A percentile compares a stretch with the other conserved stretches of the same genome.
These are phyloP conservation scores for Rafetus swinhoei DNA, from an alignment of 2,113 vertebrate species.

Conservation along the genomic window DNA sequence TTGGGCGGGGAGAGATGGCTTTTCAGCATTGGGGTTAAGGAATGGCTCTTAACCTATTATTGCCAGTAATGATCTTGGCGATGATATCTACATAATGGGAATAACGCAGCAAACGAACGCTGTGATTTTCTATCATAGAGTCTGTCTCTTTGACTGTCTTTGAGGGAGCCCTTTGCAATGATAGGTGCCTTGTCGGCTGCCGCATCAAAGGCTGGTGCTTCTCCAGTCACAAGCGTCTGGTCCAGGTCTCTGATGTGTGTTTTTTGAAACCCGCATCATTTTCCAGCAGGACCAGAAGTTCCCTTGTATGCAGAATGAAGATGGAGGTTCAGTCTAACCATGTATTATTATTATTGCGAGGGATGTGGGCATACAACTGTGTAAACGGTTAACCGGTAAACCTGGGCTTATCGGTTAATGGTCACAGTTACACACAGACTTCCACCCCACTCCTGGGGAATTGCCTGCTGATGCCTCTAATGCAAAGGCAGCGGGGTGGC, in stretches of 20 bases:
- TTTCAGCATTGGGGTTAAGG: constrained; percentile 48
- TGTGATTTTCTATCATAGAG: background rate
- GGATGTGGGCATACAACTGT: too few relatives aligned
- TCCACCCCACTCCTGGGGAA: too few relatives aligned
- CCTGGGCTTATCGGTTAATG: too few relatives aligned
- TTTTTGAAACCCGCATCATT: background rate
- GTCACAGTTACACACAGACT: too few relatives aligned
- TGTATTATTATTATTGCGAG: background rate
- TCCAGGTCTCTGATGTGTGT: background rate
- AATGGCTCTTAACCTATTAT: constrained; percentile 63
- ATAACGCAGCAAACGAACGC: constrained; percentile 18
- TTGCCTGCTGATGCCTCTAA: too few relatives aligned
- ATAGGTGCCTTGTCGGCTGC: background rate
- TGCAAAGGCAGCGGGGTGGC: too few relatives aligned
- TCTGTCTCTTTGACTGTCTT: background rate
- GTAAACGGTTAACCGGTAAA: too few relatives aligned
- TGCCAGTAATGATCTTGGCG: constrained; percentile 51
- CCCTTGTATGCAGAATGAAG: rapidly evolving
- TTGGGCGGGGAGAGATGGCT: constrained; percentile 24
- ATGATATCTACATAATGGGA: constrained; percentile 39
- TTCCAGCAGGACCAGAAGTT: background rate
- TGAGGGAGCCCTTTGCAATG: constrained; percentile 36
- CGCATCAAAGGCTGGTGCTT: constrained; percentile 54
- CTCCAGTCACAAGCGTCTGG: background rate
- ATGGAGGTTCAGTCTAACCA: background rate